Percentiles rank a stretch among this genome's conserved stretches.
phyloP scores from a whole-genome alignment of 2,797 vertebrate genomes.

The Pagetopsis macropterus region DNA sequence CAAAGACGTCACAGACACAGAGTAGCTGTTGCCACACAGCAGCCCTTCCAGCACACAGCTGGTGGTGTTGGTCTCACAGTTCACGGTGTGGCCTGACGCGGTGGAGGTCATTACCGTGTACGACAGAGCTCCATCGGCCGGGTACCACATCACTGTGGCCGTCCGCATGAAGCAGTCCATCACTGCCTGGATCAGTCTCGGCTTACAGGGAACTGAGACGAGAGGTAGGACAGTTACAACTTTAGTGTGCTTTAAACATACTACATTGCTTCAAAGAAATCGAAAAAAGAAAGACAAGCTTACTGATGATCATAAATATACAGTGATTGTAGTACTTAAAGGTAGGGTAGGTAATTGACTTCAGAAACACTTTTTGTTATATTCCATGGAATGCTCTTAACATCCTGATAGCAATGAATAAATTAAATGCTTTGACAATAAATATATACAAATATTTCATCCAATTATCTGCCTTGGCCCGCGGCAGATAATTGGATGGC shows the following conservation, averaged over 20 bases:
- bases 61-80: slow-evolving; percentile 65
- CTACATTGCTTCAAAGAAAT: not conserved
- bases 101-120: slow-evolving; percentile 66
- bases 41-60: slow-evolving; percentile 73
- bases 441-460: too few relatives aligned
- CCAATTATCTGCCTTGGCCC: too few relatives aligned
- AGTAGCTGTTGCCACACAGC: slow-evolving; percentile 79
- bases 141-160: slow-evolving; percentile 74
- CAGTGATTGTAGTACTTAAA: not conserved
- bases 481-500: too few relatives aligned
- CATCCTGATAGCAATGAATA: too few relatives aligned
- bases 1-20: slow-evolving; percentile 67
- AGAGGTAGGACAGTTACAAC: not conserved
- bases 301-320: not conserved
- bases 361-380: too few relatives aligned
- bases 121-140: slow-evolving; percentile 68
- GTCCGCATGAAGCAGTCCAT: slow-evolving; percentile 69
- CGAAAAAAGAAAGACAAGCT: not conserved
- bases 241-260: not conserved
- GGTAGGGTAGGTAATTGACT: too few relatives aligned
- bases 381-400: too few relatives aligned
- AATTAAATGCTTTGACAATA: too few relatives aligned
- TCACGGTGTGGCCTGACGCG: slow-evolving; percentile 43
- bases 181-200: slow-evolving; percentile 59
- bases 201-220: slow-evolving; percentile 77